Percentiles rank a stretch among this genome's conserved stretches.
Evolutionary conservation across 2,797 vertebrate species (phyloP).

Genomic region (Euphonia xanthogaster): DNA sequence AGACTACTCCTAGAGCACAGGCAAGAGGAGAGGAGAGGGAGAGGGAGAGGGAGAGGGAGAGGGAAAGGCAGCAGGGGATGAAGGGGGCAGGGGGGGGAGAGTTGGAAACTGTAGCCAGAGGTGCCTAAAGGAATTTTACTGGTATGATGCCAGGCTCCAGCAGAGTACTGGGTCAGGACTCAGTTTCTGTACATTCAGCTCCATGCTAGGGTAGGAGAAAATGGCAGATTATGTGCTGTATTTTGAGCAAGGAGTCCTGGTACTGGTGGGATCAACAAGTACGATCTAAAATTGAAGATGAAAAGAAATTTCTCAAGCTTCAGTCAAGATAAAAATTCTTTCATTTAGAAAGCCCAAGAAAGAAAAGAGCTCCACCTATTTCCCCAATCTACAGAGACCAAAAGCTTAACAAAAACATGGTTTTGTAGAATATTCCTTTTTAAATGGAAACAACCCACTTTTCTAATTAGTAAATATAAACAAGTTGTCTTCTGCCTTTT

Average conservation of each 20-base stretch:
- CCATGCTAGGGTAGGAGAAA: not conserved
- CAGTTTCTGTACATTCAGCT: not conserved
- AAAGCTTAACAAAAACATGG: not conserved
- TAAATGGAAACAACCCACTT: not conserved
- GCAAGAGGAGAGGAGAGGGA: too few relatives aligned
- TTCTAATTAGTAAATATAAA: not conserved
- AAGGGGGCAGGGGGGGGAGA: rapidly evolving
- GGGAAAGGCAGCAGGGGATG: rapidly evolving
- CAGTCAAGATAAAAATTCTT: not conserved
- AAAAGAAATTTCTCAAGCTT: not conserved
- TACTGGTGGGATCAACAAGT: not conserved
- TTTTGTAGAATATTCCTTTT: not conserved
- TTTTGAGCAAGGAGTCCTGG: not conserved
- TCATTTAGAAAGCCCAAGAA: not conserved
- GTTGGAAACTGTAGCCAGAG: not conserved
- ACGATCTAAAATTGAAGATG: not conserved
- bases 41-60: too few relatives aligned
- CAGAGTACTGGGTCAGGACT: not conserved
- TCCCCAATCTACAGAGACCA: not conserved
- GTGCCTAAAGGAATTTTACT: not conserved
- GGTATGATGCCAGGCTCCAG: not conserved
- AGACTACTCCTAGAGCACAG: not conserved
- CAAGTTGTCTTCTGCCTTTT: not conserved
- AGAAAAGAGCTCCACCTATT: not conserved
- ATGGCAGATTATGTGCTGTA: not conserved